Conservation (phyloP, 2,888 invertebrate genomes). For the Emmelina monodactyla region DNA sequence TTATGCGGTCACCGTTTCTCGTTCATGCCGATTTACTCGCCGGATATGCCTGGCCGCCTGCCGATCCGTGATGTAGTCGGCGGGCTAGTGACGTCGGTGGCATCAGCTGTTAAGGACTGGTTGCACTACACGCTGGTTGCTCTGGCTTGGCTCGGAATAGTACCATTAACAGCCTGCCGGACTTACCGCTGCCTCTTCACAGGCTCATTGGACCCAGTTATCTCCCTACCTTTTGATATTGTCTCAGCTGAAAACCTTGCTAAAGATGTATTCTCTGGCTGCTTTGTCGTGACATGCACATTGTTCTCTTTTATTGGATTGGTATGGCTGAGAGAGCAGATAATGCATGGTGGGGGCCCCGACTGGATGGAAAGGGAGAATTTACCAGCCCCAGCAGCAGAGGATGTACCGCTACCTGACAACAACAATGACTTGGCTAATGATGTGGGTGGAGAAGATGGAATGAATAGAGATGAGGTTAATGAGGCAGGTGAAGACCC, state of each 20-base stretch:
- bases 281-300: slow-evolving; percentile 96
- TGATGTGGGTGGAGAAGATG: slow-evolving; percentile 40
- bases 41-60: slow-evolving; percentile 98
- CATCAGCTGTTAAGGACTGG: slow-evolving; percentile 95
- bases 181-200: slow-evolving; percentile 94
- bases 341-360: slow-evolving; percentile 95
- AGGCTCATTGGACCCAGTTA: slow-evolving; percentile 84
- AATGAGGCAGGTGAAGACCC: slow-evolving; percentile 56
- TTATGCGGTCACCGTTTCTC: slow-evolving; percentile 97
- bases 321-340: slow-evolving; percentile 98
- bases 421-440: slow-evolving; percentile 57
- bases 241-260: slow-evolving; percentile 92
- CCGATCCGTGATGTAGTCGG: slow-evolving; percentile 92
- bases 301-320: slow-evolving; percentile 95
- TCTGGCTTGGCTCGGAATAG: slow-evolving; percentile 96
- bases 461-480: slow-evolving; percentile 37
- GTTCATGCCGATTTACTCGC: slow-evolving; percentile 99
- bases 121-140: slow-evolving; percentile 96
- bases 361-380: slow-evolving; percentile 90
- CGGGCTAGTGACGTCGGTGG: slow-evolving; percentile 88
- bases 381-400: slow-evolving; percentile 54
- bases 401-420: slow-evolving; percentile 48
- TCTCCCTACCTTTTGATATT: slow-evolving; percentile 90
- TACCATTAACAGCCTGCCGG: slow-evolving; percentile 94
- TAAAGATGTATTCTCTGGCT: slow-evolving; percentile 94